These are phyloP conservation scores for Lissonota sp. DNA, from an alignment of 2,888 invertebrate species.

Conservation along the genomic window DNA sequence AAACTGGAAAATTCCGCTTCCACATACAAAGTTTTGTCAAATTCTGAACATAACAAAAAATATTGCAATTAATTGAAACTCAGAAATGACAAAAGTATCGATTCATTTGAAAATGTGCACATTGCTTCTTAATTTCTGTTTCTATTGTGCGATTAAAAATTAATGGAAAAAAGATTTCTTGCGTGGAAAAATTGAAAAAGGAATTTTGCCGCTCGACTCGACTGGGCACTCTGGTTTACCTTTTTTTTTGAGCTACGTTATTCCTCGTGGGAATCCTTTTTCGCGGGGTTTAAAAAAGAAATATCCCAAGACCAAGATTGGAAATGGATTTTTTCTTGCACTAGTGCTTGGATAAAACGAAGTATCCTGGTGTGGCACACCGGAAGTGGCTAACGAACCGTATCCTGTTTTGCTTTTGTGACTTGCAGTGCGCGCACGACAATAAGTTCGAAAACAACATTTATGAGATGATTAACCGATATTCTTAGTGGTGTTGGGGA, in stretches of 20 bases:
- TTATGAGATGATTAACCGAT: slow-evolving; percentile 84
- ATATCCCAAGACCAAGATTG: too few relatives aligned
- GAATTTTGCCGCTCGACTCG: neutral
- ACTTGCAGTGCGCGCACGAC: slow-evolving; percentile 83
- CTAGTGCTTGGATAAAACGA: slow-evolving; percentile 56
- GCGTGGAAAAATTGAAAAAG: too few relatives aligned
- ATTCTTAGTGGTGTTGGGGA: slow-evolving; percentile 83
- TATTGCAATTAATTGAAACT: too few relatives aligned
- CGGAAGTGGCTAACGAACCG: slow-evolving; percentile 77
- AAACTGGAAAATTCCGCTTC: too few relatives aligned
- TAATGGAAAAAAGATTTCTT: too few relatives aligned
- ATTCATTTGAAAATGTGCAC: too few relatives aligned
- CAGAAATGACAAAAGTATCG: too few relatives aligned
- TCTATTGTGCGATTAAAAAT: too few relatives aligned
- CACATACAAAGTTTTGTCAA: too few relatives aligned
- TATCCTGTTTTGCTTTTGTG: slow-evolving; percentile 78
- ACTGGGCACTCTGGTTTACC: neutral
- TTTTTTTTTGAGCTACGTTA: neutral
- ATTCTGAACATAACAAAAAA: too few relatives aligned
- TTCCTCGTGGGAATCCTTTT: neutral
- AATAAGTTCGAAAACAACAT: slow-evolving; percentile 83
- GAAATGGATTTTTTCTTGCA: neutral
- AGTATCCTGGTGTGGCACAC: slow-evolving; percentile 63
- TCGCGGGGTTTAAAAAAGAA: too few relatives aligned
- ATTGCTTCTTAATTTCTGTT: too few relatives aligned